Conservation (phyloP, 2,888 invertebrate species). For the Atherix ibis region DNA sequence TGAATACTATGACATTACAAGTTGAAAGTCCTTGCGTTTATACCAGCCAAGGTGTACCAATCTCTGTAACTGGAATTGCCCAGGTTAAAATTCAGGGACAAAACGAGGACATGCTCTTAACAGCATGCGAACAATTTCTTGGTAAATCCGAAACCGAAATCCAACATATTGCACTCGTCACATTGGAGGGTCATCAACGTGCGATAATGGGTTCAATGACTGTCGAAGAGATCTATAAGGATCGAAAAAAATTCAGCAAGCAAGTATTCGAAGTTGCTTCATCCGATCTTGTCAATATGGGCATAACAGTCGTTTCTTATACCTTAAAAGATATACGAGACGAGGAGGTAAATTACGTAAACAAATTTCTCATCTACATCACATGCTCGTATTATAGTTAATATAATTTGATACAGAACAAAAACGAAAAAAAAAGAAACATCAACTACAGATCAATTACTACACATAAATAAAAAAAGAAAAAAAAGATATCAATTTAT, state of each 20-base stretch:
- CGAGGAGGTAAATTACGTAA: conserved; percentile 61
- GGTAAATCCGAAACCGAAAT: conserved; percentile 79
- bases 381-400: too few relatives aligned
- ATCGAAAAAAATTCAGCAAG: conserved; percentile 89
- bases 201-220: conserved; percentile 97
- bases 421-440: background rate
- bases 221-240: conserved; percentile 91
- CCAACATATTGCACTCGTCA: conserved; percentile 79
- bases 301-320: conserved; percentile 88
- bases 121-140: conserved; percentile 87
- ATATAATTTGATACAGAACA: too few relatives aligned
- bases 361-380: too few relatives aligned
- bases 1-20: conserved; percentile 94
- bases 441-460: too few relatives aligned
- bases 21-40: conserved; percentile 93
- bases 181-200: conserved; percentile 83
- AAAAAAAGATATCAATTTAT: too few relatives aligned
- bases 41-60: conserved; percentile 91
- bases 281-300: conserved; percentile 90
- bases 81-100: conserved; percentile 76
- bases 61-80: conserved; percentile 93
- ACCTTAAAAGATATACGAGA: conserved; percentile 88
- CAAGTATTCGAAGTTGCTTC: conserved; percentile 90
- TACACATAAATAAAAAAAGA: too few relatives aligned
- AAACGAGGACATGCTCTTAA: conserved; percentile 55